Percentiles rank a stretch among this genome's conserved stretches.
Conservation (phyloP, 2,797 vertebrate species). For the Ptychobarbus kaznakovi region DNA sequence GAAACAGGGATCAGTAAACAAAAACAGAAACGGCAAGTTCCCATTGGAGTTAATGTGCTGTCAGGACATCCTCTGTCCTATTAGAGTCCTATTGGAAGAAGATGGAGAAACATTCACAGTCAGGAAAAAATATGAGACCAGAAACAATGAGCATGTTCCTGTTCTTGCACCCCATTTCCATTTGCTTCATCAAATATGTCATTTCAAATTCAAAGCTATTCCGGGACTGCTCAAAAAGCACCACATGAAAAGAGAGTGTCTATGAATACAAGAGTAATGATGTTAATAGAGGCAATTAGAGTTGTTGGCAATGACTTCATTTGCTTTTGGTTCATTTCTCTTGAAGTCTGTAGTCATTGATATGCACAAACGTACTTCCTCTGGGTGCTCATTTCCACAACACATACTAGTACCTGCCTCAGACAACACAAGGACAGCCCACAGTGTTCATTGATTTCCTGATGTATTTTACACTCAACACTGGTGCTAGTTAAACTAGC, state of each 20-base stretch:
- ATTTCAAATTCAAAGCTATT: slow-evolving; percentile 46
- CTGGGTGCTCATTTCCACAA: background rate
- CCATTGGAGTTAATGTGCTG: slow-evolving; percentile 39
- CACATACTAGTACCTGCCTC: background rate
- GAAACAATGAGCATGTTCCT: background rate
- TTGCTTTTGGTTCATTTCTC: slow-evolving; percentile 24
- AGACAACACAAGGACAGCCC: background rate
- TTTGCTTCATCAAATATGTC: slow-evolving; percentile 43
- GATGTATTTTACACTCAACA: background rate
- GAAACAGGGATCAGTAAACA: slow-evolving; percentile 46
- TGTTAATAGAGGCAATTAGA: slow-evolving; percentile 72
- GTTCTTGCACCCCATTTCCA: slow-evolving; percentile 24
- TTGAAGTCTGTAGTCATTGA: background rate
- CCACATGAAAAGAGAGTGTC: slow-evolving; percentile 47
- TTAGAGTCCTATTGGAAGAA: slow-evolving; percentile 1
- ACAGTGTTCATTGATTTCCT: background rate
- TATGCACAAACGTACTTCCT: background rate
- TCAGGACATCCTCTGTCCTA: slow-evolving; percentile 24
- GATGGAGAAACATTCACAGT: slow-evolving; percentile 16
- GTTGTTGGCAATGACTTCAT: slow-evolving; percentile 63
- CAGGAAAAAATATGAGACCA: slow-evolving; percentile 13
- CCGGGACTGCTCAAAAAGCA: slow-evolving; percentile 17
- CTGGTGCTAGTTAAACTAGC: background rate
- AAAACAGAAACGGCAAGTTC: slow-evolving; percentile 41
- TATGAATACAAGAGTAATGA: slow-evolving; percentile 68